Conservation (phyloP, 37 sponge, comb jelly and placozoan genomes). For the Eunapius fragilis region DNA sequence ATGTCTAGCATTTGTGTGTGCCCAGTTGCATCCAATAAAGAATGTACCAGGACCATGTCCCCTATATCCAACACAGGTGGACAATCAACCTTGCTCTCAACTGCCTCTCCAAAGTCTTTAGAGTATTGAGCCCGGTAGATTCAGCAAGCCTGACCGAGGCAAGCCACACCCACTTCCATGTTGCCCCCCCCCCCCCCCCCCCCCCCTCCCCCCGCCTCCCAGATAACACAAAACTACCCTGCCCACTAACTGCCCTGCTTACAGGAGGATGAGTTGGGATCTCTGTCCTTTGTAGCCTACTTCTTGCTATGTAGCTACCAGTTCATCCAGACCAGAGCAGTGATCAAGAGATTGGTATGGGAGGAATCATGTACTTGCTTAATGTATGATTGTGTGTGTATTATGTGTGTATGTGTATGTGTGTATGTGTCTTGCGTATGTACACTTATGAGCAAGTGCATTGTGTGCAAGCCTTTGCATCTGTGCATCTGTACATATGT, state of each 20-base stretch:
- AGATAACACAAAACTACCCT: too few relatives aligned
- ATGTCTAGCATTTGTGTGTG: too few relatives aligned
- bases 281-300: slow-evolving; percentile 54
- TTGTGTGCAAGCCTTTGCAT: background rate
- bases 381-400: too few relatives aligned
- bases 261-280: slow-evolving; percentile 52
- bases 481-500: background rate
- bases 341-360: slow-evolving; percentile 64
- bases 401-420: background rate
- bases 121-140: slow-evolving; percentile 61
- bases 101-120: slow-evolving; percentile 59
- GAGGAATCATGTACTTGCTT: background rate
- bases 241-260: too few relatives aligned
- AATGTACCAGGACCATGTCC: background rate
- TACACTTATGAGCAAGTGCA: background rate
- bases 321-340: slow-evolving; percentile 63
- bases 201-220: too few relatives aligned
- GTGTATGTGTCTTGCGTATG: background rate
- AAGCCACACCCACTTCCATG: background rate
- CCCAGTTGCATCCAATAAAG: too few relatives aligned
- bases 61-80: slow-evolving; percentile 61
- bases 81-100: slow-evolving; percentile 78
- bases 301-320: slow-evolving; percentile 68
- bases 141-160: slow-evolving; percentile 56
- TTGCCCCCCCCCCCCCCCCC: background rate